Percentiles rank a stretch among this genome's conserved stretches.
These are phyloP conservation scores for Schlechtendalia chinensis DNA, from an alignment of 1,140 invertebrate genomes.

Conservation along the genomic window DNA sequence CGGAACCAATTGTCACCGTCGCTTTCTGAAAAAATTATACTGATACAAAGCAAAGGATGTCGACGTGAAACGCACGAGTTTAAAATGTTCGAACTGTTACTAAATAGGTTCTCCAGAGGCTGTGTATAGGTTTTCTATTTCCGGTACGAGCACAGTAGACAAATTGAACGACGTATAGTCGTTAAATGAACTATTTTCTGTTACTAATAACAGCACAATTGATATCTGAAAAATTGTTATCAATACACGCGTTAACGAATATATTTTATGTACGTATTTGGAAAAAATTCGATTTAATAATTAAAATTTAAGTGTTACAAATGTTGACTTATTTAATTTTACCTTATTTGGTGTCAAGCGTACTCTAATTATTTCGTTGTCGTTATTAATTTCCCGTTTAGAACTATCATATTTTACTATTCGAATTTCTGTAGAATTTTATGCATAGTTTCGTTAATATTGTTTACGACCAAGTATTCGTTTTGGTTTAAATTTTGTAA, in stretches of 20 bases:
- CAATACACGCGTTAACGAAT: no score
- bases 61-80: neutral
- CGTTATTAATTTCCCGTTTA: neutral
- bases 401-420: neutral
- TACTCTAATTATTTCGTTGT: neutral
- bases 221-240: neutral
- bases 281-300: no score
- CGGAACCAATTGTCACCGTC: neutral
- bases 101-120: neutral
- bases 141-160: neutral
- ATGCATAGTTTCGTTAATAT: neutral
- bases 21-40: constrained; percentile 4
- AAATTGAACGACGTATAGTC: neutral
- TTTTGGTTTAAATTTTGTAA: neutral
- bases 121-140: neutral
- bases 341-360: neutral
- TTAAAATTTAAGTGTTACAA: no score
- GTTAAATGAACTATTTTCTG: constrained; percentile 4
- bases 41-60: neutral
- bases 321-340: neutral
- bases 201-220: neutral
- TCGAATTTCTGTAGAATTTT: neutral
- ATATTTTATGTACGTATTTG: no score
- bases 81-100: neutral
- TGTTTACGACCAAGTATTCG: neutral